Evolutionary conservation across 2,888 invertebrate species (phyloP), one percentile per base, ranked within the genome.

Genomic region (Plagiodera versicolora): DNA sequence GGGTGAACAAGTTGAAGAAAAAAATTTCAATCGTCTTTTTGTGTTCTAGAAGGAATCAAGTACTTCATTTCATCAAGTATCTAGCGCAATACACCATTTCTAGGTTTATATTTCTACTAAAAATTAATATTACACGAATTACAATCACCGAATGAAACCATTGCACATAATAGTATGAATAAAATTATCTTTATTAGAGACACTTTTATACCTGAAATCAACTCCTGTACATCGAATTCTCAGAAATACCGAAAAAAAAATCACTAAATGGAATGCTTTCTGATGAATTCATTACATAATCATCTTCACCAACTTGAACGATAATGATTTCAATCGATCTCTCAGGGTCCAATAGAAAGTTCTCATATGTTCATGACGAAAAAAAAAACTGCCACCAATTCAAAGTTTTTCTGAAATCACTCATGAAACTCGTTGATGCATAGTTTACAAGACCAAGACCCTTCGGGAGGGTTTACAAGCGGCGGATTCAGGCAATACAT

Each of bases 401-500:
- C 9, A 24, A 24, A 1, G 45, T 53, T 28, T n/a, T 44, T 28
- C 20, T 18, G 9, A 1, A 6, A 57, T 72, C 74, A 78, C 70
- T 81, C 85, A 78, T 94, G 94, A 83, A 95, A 95, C 82, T 93
- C 89, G 75, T 89, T 86, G 80, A 94, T 85, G 83, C 95, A 95
- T 70, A 95, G 86, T 76, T 91, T 89, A 83, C 95, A 95, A 65
- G 93, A 93, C 95, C 95, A 95, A 64, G 92, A 92, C 69, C 95
- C 98, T 84, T 99, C 99, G 55, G 99, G 99, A 58, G 99, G 98
- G 68, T 94, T 90, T 65, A 91, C 88, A 61, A 99, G 85, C 58
- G 98, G 95, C 70, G 99, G 99, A 72, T 90, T 88, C 75, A 99
- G 86, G 82, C 99, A 99, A 85, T 99, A 99, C 95, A 99, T 96